Base-by-base conservation (phyloP, 2,113 vertebrate genomes). In the Eulemur macaco region DNA sequence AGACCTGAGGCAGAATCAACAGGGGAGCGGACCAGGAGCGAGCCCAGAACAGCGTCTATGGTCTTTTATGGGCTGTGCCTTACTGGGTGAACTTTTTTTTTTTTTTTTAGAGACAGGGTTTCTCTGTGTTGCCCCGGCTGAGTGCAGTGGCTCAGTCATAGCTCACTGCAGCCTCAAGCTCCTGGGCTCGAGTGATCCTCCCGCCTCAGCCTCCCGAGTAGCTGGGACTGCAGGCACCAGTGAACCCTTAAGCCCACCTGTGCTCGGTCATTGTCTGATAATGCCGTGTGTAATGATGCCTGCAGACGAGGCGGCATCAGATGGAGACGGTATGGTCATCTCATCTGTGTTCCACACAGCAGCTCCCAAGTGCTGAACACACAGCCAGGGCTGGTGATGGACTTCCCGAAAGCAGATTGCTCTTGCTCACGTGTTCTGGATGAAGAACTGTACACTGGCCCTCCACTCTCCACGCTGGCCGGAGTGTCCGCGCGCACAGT, bases 401-500 rank as follows among this genome's bases (percentile, higher is more conserved):
- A 1, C 94, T 31, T 29, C 2, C 5, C 60, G 27, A 4, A 27
- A 8, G 17, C n/a, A 4, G 29, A 3, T 6, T 10, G 6, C 45
- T 20, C 39, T 31, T 14, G 25, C 42, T 52, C 34, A 11, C 50
- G 11, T 12, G 0, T 63, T 15, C 42, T 18, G 45, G 80, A 34
- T 1, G 47, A 31, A 27, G 52, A 56, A 54, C 17, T 13, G 56
- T 3, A 0, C 2, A 3, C 42, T 6, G 56, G 73, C 60, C 3
- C 12, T 58, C 0, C 52, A 3, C 7, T 3, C 23, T 9, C 47
- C 31, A 9, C 8, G 47, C 14, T 8, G 25, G 45, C 4, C 58
- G 18, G 50, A 15, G 12, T 3, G 8, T 34, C 12, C 63, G 2
- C 3, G 2, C 15, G 0, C 63, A 0, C 69, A 1, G 0, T 34